phyloP scores from a whole-genome alignment of 2,797 vertebrate genomes.

The Tachyglossus aculeatus region DNA sequence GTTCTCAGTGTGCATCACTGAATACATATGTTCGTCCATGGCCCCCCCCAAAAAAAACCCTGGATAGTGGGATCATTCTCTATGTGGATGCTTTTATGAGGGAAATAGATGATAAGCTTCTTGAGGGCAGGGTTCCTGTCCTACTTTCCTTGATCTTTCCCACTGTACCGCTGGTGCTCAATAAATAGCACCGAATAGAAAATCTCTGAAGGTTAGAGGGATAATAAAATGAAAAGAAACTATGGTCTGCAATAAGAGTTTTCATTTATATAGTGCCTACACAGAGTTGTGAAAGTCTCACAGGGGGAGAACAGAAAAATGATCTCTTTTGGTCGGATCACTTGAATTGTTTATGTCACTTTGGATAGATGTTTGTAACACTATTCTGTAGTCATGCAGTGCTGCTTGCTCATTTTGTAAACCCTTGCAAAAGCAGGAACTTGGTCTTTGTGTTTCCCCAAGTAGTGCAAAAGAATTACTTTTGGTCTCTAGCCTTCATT shows the following conservation, averaged over 20 bases:
- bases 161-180: neutral
- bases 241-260: neutral
- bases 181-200: neutral
- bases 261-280: neutral
- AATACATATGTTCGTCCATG: too few relatives aligned
- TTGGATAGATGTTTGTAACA: neutral
- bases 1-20: too few relatives aligned
- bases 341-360: neutral
- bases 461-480: too few relatives aligned
- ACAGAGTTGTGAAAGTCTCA: neutral
- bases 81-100: too few relatives aligned
- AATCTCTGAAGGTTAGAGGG: neutral
- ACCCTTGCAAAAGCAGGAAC: constrained; percentile 2
- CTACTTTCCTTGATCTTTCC: neutral
- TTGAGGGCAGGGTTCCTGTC: neutral
- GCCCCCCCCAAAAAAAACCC: too few relatives aligned
- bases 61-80: too few relatives aligned
- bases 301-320: neutral
- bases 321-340: neutral
- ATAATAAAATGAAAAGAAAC: neutral
- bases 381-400: neutral
- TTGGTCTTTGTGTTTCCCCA: too few relatives aligned
- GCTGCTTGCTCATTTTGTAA: neutral
- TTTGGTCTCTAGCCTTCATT: too few relatives aligned
- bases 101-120: neutral